phyloP scores from a whole-genome alignment of 2,113 vertebrate species.

The Podocnemis expansa region DNA sequence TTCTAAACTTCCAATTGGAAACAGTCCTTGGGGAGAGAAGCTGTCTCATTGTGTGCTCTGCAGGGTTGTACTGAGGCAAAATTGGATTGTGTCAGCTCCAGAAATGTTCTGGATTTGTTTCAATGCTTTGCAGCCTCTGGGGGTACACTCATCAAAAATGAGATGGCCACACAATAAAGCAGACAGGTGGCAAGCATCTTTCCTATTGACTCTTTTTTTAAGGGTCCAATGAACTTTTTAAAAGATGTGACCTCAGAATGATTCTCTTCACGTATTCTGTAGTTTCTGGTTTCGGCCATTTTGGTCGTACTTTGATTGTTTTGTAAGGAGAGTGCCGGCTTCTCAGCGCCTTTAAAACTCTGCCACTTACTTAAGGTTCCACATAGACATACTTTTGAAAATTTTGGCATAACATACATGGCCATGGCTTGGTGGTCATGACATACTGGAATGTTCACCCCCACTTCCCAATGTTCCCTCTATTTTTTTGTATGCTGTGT shows the following conservation, averaged over 20 bases:
- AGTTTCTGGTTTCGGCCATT: background rate
- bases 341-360: background rate
- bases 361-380: background rate
- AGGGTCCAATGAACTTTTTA: background rate
- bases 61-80: background rate
- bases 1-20: background rate
- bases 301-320: background rate
- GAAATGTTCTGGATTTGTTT: background rate
- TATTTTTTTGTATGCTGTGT: too few relatives aligned
- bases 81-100: background rate
- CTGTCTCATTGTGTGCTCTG: background rate
- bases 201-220: background rate
- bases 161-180: background rate
- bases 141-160: background rate
- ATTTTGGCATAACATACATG: background rate
- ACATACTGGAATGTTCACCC: too few relatives aligned
- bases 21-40: background rate
- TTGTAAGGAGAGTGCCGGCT: conserved; percentile 15
- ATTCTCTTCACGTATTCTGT: background rate
- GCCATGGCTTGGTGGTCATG: too few relatives aligned
- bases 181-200: background rate
- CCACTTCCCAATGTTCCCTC: too few relatives aligned
- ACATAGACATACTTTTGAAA: background rate
- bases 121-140: background rate
- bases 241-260: background rate